A percentile compares a stretch with the other conserved stretches of the same genome.
Evolutionary conservation across 2,797 vertebrate genomes (phyloP).

Genomic region (Choloepus didactylus): DNA sequence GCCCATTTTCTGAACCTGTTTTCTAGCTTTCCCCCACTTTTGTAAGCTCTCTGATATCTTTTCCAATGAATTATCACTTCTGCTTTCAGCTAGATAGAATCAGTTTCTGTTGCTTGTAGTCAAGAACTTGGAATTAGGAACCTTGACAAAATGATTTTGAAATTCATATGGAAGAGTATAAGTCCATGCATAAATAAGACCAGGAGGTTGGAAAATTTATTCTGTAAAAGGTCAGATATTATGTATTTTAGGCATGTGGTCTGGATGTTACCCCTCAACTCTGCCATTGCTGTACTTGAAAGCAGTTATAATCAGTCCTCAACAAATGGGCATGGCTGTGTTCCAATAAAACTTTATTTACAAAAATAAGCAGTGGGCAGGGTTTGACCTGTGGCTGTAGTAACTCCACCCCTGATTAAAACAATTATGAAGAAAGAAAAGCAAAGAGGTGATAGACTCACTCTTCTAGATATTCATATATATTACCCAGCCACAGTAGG

Average conservation of each 20-base stretch:
- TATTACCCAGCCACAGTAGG: background rate
- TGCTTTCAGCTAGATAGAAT: conserved; percentile 1
- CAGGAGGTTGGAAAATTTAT: background rate
- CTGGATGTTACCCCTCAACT: background rate
- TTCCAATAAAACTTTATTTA: background rate
- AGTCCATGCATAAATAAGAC: background rate
- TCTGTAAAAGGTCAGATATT: background rate
- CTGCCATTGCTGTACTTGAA: background rate
- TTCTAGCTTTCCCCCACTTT: background rate
- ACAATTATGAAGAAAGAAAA: background rate
- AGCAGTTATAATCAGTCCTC: background rate
- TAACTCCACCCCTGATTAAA: background rate
- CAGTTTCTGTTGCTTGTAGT: background rate
- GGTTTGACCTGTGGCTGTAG: background rate
- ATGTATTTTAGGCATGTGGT: background rate
- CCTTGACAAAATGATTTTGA: background rate
- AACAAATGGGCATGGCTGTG: background rate
- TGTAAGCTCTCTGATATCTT: background rate
- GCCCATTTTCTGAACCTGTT: background rate
- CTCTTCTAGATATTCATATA: background rate
- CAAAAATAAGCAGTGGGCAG: background rate
- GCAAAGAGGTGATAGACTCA: background rate
- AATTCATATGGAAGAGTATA: background rate
- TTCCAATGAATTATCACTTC: background rate
- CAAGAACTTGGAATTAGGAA: background rate